These are phyloP conservation scores for Crotalus helleri DNA, from an alignment of 2,113 vertebrate species.

Conservation along the genomic window DNA sequence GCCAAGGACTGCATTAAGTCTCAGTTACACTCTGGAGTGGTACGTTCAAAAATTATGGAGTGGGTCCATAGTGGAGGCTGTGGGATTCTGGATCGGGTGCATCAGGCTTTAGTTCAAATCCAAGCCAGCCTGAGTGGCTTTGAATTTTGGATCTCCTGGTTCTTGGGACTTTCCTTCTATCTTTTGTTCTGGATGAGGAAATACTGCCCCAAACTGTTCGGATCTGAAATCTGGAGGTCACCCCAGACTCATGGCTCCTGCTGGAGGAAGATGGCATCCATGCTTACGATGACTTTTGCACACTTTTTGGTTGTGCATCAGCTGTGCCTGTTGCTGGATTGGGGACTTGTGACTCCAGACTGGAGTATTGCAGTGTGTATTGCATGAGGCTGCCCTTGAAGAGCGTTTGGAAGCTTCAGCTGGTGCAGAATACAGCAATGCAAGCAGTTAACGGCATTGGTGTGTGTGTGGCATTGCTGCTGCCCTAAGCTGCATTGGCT, in stretches of 20 bases:
- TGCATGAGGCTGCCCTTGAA: background rate
- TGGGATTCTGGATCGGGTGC: background rate
- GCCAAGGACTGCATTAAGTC: background rate
- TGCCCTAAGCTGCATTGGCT: background rate
- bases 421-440: background rate
- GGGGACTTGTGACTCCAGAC: background rate
- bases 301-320: background rate
- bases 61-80: background rate
- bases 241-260: background rate
- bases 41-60: background rate
- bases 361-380: background rate
- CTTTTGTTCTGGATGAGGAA: background rate
- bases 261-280: background rate
- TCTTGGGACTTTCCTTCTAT: background rate
- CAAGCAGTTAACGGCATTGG: background rate
- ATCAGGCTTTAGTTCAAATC: background rate
- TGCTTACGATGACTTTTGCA: background rate
- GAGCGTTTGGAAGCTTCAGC: background rate
- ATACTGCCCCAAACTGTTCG: background rate
- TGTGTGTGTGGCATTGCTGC: background rate
- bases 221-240: background rate
- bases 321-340: background rate
- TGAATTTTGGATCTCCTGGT: background rate
- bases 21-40: background rate
- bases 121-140: background rate